These are phyloP conservation scores for Leptosomus discolor DNA, from an alignment of 2,113 vertebrate genomes.

Conservation along the genomic window DNA sequence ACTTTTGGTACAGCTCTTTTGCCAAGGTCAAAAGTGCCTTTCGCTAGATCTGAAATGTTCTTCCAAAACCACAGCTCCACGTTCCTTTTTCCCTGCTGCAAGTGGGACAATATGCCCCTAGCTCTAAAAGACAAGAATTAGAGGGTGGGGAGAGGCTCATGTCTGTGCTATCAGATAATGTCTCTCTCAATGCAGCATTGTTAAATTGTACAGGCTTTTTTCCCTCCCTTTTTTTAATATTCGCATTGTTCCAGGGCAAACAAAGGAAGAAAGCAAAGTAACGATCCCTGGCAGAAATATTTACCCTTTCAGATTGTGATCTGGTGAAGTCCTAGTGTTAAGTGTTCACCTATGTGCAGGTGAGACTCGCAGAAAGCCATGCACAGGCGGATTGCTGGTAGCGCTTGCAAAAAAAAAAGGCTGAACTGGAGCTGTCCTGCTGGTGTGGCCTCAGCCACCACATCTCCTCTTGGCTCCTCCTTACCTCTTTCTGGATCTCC, in stretches of 20 bases:
- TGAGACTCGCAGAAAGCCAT: neutral
- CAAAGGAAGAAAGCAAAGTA: neutral
- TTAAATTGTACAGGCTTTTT: neutral
- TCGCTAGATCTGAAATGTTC: neutral
- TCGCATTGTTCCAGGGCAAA: neutral
- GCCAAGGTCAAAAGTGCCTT: neutral
- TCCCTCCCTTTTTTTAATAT: accelerated
- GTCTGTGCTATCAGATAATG: neutral
- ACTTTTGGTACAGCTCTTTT: neutral
- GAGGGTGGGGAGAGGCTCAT: neutral
- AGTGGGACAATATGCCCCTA: neutral
- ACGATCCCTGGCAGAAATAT: neutral
- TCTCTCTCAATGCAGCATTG: neutral
- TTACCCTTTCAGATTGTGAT: neutral
- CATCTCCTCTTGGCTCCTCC: neutral
- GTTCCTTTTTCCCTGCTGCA: neutral
- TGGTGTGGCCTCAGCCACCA: neutral
- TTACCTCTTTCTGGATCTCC: neutral
- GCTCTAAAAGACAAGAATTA: neutral
- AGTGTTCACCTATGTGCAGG: neutral
- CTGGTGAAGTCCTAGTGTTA: accelerated
- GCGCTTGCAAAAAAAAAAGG: neutral
- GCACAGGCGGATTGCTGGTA: neutral
- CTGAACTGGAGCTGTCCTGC: neutral
- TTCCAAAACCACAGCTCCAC: neutral